Base-by-base conservation (phyloP, 2,888 invertebrate genomes). In the Cordilura impudica region DNA sequence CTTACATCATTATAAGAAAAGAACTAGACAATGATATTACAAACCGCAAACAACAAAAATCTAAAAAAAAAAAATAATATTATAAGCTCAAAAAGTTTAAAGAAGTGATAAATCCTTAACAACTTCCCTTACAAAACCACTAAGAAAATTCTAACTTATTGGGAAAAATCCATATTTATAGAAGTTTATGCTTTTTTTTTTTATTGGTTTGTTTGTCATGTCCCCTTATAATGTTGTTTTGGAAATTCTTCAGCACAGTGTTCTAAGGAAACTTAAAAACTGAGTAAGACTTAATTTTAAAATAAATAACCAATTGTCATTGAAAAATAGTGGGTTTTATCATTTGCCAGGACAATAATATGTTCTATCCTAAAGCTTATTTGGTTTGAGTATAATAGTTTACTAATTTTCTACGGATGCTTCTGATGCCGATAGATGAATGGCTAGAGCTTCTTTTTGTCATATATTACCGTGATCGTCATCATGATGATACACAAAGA, bases 31-130 rank as follows among this genome's bases (percentile, higher is more conserved):
- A 31, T 31, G 31, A 8, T 10, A 8, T 2, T 31, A 31, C 31
- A 31, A 31, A 31, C 31, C 31, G 10, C 31, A 31, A 31, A 31
- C 31, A 31, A 5, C 31, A 31, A 10, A 31, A 31, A 7, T 2
- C 31, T 31, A 31, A 31, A 31, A 2, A 31, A 3, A 26, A 26
- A 58, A 51, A 31, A 31, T 8, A 29, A 66, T 45, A 43, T 7
- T 26, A 63, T 63, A 51, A 60, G 49, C 51, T 60, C 14, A 26
- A 26, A 31, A 71, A 63, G 21, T 78, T 74, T 39, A 49, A 54
- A 54, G 18, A 74, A 74, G 74, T 74, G 65, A 66, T 78, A 78
- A 74, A 78, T 74, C 66, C 70, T 60, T 74, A 54, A 71, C 54
- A 74, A 74, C 70, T 70, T 78, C 47, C 60, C 26, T 54, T 69